Evolutionary conservation across 2,888 invertebrate species (phyloP), one percentile per base, ranked within the genome.

Genomic region (Xanthorhoe spadicearia): DNA sequence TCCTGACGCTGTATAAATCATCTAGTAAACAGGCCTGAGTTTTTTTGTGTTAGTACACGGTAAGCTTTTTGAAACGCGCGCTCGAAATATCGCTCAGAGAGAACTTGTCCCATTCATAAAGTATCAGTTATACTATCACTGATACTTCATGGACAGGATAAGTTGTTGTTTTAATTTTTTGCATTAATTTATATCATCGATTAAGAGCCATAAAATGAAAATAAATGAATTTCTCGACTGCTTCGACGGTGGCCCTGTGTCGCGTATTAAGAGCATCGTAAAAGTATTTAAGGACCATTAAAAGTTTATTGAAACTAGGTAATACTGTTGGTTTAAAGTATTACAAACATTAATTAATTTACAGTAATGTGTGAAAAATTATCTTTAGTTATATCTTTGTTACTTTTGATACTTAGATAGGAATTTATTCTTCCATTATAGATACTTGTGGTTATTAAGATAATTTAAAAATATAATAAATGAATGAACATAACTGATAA

Each of bases 211-310:
- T 58, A 50, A 50, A 49, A 35, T 43, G 13, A 60, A 67, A 71
- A 68, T 68, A 72, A 62, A 9, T 51, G 62, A 35, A 65, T 68
- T 63, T 67, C 63, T 51, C 38, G 50, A 17, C 52, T n/a, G 19
- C 46, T 18, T 58, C 58, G 46, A 58, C 53, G 69, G 71, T 71
- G 71, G 71, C 63, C 69, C 61, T 18, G 43, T 52, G 18, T 57
- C 51, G 46, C 43, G 32, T 19, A 51, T 63, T 57, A 57, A 57
- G 4, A 43, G 46, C 57, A 5, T 63, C 63, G 35, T 63, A 57
- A 63, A 52, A 46, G 13, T 18, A 62, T 56, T 56, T 56, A 51
- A 62, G 46, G 43, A 51, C 6, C 23, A 55, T 38, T 23, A 59
- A 60, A 52, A 60, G 28, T 7, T 58, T 58, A 48, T 32, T 17